These are phyloP conservation scores for Drosophila greeni DNA, from an alignment of 2,888 invertebrate species.

Conservation along the genomic window DNA sequence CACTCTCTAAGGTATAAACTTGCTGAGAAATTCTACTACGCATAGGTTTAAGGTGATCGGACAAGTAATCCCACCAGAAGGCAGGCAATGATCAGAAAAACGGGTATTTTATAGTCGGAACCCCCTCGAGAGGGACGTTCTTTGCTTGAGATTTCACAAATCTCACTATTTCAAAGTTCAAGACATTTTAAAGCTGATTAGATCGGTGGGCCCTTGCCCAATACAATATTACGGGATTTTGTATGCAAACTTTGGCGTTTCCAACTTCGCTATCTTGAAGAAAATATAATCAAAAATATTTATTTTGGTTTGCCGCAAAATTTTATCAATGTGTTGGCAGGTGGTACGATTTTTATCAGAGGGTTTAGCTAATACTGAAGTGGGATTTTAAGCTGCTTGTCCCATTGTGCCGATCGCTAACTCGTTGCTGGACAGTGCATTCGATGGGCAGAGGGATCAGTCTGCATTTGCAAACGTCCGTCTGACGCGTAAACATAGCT, in stretches of 20 bases:
- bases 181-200: constrained; percentile 5
- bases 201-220: constrained; percentile 4
- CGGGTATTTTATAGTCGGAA: background rate
- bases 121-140: background rate
- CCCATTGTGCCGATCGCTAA: no score
- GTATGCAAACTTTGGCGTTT: background rate
- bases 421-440: no score
- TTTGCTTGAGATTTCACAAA: constrained; percentile 7
- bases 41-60: no score
- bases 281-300: background rate
- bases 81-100: background rate
- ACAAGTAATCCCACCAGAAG: background rate
- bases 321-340: constrained; percentile 1
- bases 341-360: constrained; percentile 5
- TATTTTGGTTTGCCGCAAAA: background rate
- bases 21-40: background rate
- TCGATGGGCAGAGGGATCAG: no score
- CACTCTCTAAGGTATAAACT: background rate
- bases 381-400: no score
- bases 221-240: background rate
- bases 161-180: constrained; percentile 30
- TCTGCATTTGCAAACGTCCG: no score
- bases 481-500: no score
- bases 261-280: background rate
- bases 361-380: background rate